Base-by-base conservation (phyloP, 2,797 vertebrate species). In the Mormyrus hasselquistii region DNA sequence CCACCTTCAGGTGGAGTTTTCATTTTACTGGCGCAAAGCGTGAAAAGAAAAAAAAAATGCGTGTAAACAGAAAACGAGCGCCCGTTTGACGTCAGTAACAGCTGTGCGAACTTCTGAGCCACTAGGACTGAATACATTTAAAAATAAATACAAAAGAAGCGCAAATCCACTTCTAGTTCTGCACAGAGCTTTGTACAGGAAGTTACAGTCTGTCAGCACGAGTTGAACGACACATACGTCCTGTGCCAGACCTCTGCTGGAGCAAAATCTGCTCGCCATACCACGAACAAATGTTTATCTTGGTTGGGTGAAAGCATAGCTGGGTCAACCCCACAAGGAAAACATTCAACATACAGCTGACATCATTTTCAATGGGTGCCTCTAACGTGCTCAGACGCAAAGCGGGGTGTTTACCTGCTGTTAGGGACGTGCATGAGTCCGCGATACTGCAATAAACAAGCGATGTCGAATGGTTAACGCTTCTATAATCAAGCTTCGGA, bases 1-100 rank as follows among this genome's bases (percentile, higher is more conserved):
- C 3, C 44, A 59, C 90, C 90, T 90, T 88, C 89, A 92, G 90
- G 87, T 38, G 91, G 91, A 85, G 87, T 90, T 89, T n/a, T 79
- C 91, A 89, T 53, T 53, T 53, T 50, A 91, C 29, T 59, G 47
- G 82, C 14, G 16, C 25, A 19, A 52, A 57, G 9, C 19, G 10
- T 49, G 25, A 38, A 5, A 76, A 50, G 22, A 14, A 52, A 57
- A 25, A 4, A 5, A 9, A 76, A 38, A 79, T 14, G 0, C 7
- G 8, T 0, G 47, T 22, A 49, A 47, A 55, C 14, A 16, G 52
- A 55, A 53, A 57, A 41, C 2, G 85, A 50, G 52, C 50, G 22
- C 2, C 25, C 41, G 85, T 53, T 38, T 53, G 85, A 57, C 52
- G 50, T 53, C 85, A 53, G 12, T 29, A 57, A 57, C 85, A 86